These are phyloP conservation scores for Mohoua ochrocephala DNA, from an alignment of 2,113 vertebrate genomes.

Conservation along the genomic window DNA sequence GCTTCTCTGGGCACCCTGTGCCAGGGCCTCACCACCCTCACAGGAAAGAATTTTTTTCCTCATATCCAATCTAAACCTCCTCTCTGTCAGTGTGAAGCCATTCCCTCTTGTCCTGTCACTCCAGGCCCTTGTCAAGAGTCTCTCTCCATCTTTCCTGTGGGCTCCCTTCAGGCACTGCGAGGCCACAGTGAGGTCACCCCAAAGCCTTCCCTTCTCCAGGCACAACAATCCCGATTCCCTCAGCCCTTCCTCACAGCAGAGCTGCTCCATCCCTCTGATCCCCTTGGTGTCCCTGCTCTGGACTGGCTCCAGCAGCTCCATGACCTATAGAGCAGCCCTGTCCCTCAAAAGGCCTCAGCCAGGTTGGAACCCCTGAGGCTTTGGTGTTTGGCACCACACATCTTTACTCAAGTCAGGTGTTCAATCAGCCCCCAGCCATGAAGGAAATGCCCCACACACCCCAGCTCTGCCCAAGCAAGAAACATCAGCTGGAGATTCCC, in stretches of 20 bases:
- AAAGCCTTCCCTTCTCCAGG: neutral
- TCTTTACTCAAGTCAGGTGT: neutral
- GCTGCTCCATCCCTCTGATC: neutral
- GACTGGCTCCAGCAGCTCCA: neutral
- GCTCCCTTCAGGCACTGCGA: neutral
- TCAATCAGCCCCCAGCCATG: neutral
- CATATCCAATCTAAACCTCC: rapidly evolving
- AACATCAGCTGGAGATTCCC: neutral
- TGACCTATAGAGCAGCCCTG: neutral
- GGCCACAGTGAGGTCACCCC: neutral
- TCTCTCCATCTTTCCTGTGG: neutral
- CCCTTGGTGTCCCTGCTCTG: neutral
- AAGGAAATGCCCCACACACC: rapidly evolving
- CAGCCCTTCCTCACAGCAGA: neutral
- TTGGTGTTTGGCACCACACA: neutral
- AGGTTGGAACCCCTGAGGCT: neutral
- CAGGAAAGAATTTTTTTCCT: rapidly evolving
- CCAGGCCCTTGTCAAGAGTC: neutral
- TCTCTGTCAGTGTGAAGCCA: neutral
- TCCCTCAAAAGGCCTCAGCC: neutral
- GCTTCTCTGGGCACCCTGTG: rapidly evolving
- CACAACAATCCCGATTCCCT: neutral
- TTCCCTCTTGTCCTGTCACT: neutral
- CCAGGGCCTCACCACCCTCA: neutral
- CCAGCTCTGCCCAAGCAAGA: neutral